Base-by-base conservation (phyloP, 2,888 invertebrate genomes). In the Polydesmus complanatus region DNA sequence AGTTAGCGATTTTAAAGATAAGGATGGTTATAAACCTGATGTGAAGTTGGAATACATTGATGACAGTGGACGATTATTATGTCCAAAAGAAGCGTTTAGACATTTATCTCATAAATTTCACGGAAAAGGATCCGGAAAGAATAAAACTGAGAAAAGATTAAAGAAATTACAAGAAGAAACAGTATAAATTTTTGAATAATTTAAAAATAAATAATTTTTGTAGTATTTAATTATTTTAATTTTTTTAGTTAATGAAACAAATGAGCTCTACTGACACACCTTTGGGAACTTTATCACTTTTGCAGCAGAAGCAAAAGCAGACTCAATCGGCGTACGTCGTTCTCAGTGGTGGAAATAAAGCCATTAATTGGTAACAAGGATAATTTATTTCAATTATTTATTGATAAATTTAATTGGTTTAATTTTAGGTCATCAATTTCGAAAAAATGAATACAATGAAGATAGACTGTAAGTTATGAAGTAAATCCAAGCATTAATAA, bases 211-310 rank as follows among this genome's bases (percentile, higher is more conserved):
- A 21, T 60, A 48, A 56, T 56, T 48, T 56, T 56, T 56, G 21
- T 8, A 11, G 11, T 26, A 47, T 56, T 27, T 37, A 11, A n/a
- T 56, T 58, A 23, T 59, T 25, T 55, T 59, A 37, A 37, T 56
- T 52, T n/a, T n/a, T n/a, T 21, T 48, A 63, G 83, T 75, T 95
- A 69, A 91, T 96, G 92, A 92, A 91, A 75, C 88, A 91, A 71
- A 96, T 96, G 94, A 93, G 91, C 68, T 93, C 94, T 1, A 94
- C 94, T 18, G 96, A 97, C 75, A 98, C 97, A 0, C 97, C 98
- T 0, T 79, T 98, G 62, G 89, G 91, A 68, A 98, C 97, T 1
- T 79, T 97, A 61, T 88, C 88, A 71, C 85, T 97, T 81, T 76
- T 98, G 68, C 88, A 92, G 74, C 90, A 93, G 64, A 97, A 95